Evolutionary conservation across 2,888 invertebrate genomes (phyloP), one percentile per base, ranked within the genome.

Genomic region (Parelbella ahira): DNA sequence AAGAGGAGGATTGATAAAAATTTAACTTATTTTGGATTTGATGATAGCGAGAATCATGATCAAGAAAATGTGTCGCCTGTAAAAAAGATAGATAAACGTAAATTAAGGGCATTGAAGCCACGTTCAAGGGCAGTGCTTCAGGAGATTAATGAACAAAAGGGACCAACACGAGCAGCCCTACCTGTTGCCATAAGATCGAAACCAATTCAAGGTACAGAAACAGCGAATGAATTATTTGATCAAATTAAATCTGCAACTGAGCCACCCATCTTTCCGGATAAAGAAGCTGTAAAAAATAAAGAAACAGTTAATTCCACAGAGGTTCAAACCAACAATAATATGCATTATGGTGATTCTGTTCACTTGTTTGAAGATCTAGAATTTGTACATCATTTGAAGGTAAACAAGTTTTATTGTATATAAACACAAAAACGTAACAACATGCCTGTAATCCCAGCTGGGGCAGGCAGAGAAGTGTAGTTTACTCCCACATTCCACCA

Each of bases 331-430:
- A 47, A 54, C 45, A 51, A 55, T 9, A 49, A 56, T 27, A 8
- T 47, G 13, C 49, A 54, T 15, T 53, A 73, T 51, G 70, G 70
- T 33, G 78, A 81, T 18, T 82, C 83, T 23, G 75, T 86, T 1
- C 82, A 82, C 59, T 62, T 87, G 48, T 87, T 87, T 75, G 84
- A 87, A 57, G 86, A 87, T 58, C 68, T 87, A 54, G 84, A 82
- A 54, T 15, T 82, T 42, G 54, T 81, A 25, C 81, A 84, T 64
- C 74, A 83, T 63, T 50, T 69, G 12, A 83, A 87, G 81, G 86
- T 86, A 63, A 51, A 10, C 6, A 18, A 11, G n/a, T n/a, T n/a
- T n/a, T n/a, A n/a, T n/a, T n/a, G n/a, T n/a, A n/a, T n/a, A n/a
- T n/a, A n/a, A n/a, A n/a, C n/a, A n/a, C n/a, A n/a, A n/a, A n/a